These are phyloP conservation scores for Pomatorhinus ruficollis DNA, from an alignment of 2,113 vertebrate species.

Conservation along the genomic window DNA sequence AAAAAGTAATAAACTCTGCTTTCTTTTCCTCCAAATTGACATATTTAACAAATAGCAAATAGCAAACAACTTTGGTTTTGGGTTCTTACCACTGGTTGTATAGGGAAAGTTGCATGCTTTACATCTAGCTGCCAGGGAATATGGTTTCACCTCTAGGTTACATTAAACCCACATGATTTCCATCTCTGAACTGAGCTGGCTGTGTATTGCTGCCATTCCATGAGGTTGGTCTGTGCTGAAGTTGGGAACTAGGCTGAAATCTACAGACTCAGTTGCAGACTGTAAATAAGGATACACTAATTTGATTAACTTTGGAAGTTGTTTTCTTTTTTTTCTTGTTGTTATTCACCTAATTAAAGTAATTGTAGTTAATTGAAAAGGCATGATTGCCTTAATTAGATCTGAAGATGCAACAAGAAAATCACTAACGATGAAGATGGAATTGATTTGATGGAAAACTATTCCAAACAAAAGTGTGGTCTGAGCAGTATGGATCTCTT, in stretches of 20 bases:
- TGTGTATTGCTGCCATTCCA: not conserved
- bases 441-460: constrained; percentile 30
- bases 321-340: constrained; percentile 30
- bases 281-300: constrained; percentile 55
- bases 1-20: not conserved
- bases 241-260: not conserved
- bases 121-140: not conserved
- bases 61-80: not conserved
- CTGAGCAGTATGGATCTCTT: not conserved
- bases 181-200: not conserved
- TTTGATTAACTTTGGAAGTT: constrained; percentile 44
- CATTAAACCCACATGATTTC: not conserved
- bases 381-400: constrained; percentile 56
- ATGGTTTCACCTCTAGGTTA: not conserved
- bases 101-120: not conserved
- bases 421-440: constrained; percentile 21
- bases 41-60: not conserved
- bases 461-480: not conserved
- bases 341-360: constrained; percentile 59
- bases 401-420: constrained; percentile 51
- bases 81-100: not conserved
- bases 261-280: not conserved
- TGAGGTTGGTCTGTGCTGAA: not conserved
- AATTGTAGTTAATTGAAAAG: constrained; percentile 64
- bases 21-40: not conserved